Base-by-base conservation (phyloP, 1,140 invertebrate genomes). In the Bathynomus jamesi region DNA sequence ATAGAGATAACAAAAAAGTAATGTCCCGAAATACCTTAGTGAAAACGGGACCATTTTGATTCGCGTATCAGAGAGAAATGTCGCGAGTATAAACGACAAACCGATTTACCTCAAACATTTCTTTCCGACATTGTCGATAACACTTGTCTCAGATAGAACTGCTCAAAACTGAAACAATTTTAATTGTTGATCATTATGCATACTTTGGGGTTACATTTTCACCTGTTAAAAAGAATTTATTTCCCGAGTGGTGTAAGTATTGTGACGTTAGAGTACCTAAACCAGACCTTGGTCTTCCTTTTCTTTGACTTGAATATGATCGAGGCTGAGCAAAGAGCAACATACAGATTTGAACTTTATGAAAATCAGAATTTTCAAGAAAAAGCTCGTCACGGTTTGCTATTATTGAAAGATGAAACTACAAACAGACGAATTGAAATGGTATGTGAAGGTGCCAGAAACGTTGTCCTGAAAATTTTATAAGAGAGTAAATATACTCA, bases 211-310 rank as follows among this genome's bases (percentile, higher is more conserved):
- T n/a, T n/a, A n/a, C n/a, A n/a, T n/a, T n/a, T n/a, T n/a, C n/a
- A n/a, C n/a, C n/a, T n/a, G n/a, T n/a, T n/a, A n/a, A n/a, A n/a
- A n/a, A n/a, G 67, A 61, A 61, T 21, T 31, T 69, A 29, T 61
- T 60, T 13, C 27, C 61, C 21, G 27, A 28, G 24, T 69, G 67
- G 67, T 69, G 67, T 40, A 61, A 53, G 17, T 29, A 53, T 21
- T 61, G 67, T 61, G 67, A 69, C 21, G 28, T 29, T 11, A 60
- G 67, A 17, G 29, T 69, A 61, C 67, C 53, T 28, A 32, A 46
- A 60, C 67, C 67, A 25, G 67, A 69, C 28, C 28, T 69, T 21
- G 67, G n/a, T n/a, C n/a, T n/a, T 69, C 21, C 67, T 69, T 7
- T 69, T 69, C 53, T 30, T 69, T 61, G 62, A 53, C 4, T 28